Evolutionary conservation across 2,797 vertebrate species (phyloP).

Genomic region (Gobionotothen gibberifrons): DNA sequence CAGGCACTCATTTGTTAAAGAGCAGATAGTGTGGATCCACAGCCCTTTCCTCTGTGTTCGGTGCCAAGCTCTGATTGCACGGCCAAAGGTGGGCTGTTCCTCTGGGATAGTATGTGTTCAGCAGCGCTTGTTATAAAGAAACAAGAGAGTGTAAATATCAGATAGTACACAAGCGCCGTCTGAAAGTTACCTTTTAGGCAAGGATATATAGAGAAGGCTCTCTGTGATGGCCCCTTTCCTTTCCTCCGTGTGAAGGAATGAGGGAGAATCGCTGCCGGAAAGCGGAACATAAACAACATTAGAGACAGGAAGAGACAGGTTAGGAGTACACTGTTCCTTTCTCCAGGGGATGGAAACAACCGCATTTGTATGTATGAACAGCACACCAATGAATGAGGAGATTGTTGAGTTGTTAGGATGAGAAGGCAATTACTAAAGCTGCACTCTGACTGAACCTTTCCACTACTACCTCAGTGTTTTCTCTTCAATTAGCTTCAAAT

Average conservation of each 20-base stretch:
- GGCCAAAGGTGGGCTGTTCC: slow-evolving; percentile 57
- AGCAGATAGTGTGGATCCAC: slow-evolving; percentile 62
- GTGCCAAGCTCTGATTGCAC: slow-evolving; percentile 46
- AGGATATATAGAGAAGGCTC: slow-evolving; percentile 26
- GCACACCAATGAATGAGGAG: slow-evolving; percentile 38
- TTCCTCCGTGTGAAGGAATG: slow-evolving; percentile 33
- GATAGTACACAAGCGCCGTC: slow-evolving; percentile 22
- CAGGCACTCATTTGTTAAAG: slow-evolving; percentile 67
- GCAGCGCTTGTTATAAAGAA: slow-evolving; percentile 27
- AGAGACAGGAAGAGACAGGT: slow-evolving; percentile 41
- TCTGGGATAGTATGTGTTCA: slow-evolving; percentile 59
- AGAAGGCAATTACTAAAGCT: slow-evolving; percentile 26
- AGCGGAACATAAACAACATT: slow-evolving; percentile 44
- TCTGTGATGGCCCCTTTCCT: slow-evolving; percentile 10
- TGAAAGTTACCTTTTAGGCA: slow-evolving; percentile 38
- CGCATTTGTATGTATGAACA: slow-evolving; percentile 36
- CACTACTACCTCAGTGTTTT: slow-evolving; percentile 23
- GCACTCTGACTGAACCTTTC: slow-evolving; percentile 47
- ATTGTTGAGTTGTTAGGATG: slow-evolving; percentile 41
- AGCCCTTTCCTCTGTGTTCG: slow-evolving; percentile 34
- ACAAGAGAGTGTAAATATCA: slow-evolving; percentile 46
- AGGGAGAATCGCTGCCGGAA: slow-evolving; percentile 41
- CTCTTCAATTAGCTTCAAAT: slow-evolving; percentile 38
- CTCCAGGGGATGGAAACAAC: slow-evolving; percentile 44
- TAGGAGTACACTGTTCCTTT: slow-evolving; percentile 24